These are phyloP conservation scores for Conus ventricosus DNA, from an alignment of 1,140 invertebrate species.

Conservation along the genomic window DNA sequence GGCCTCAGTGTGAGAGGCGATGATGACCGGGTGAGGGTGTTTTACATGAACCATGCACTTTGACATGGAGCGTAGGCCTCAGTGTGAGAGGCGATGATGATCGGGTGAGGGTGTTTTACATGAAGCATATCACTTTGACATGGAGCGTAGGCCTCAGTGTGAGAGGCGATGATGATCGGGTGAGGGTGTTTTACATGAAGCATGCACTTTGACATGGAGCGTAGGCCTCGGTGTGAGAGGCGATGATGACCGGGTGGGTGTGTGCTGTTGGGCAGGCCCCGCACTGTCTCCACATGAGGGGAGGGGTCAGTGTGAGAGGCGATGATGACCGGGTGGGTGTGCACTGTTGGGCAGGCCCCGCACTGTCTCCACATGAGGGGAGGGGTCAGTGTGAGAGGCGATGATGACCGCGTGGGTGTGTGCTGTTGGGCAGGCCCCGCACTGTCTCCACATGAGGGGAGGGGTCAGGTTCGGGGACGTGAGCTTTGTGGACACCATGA, in stretches of 20 bases:
- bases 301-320: no score
- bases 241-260: no score
- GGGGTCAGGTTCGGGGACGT: slow-evolving; percentile 84
- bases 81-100: no score
- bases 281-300: no score
- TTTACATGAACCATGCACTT: neutral
- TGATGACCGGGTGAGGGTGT: no score
- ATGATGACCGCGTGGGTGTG: no score
- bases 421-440: slow-evolving; percentile 78
- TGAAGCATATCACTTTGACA: no score
- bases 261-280: no score
- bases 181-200: neutral
- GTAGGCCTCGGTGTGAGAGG: slow-evolving; percentile 79
- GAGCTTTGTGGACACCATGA: slow-evolving; percentile 82
- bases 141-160: neutral
- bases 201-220: no score
- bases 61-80: slow-evolving; percentile 77
- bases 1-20: neutral
- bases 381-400: slow-evolving; percentile 72
- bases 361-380: slow-evolving; percentile 83
- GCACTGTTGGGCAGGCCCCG: slow-evolving; percentile 77
- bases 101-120: no score
- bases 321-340: no score
- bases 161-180: neutral
- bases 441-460: slow-evolving; percentile 81